Percentiles rank a stretch among this genome's conserved stretches.
Evolutionary conservation across 2,888 invertebrate genomes (phyloP).

Genomic region (Punctoribates punctum): DNA sequence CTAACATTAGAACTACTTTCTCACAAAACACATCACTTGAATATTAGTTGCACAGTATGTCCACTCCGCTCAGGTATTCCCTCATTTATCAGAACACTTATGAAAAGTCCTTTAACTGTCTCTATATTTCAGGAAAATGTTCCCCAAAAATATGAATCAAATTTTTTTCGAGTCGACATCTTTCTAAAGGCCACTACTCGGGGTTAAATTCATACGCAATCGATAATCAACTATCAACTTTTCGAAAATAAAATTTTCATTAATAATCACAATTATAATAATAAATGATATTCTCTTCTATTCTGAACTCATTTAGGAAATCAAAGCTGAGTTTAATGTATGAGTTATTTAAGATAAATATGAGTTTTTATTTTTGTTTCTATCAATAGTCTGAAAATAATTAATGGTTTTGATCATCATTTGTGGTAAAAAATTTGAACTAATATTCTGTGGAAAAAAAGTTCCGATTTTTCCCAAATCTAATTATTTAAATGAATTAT

Average conservation of each 20-base stretch:
- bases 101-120: background rate
- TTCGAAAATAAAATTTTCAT: background rate
- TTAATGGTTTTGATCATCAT: too few species aligned
- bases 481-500: slow-evolving; percentile 5
- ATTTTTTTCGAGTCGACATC: too few species aligned
- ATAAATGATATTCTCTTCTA: background rate
- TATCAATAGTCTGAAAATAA: too few species aligned
- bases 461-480: background rate
- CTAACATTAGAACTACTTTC: slow-evolving; percentile 24
- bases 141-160: too few species aligned
- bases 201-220: background rate
- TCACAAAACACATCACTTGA: slow-evolving; percentile 2
- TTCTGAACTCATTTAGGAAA: background rate
- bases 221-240: background rate
- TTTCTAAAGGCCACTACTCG: too few species aligned
- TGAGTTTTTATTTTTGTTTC: too few species aligned
- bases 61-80: background rate
- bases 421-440: too few species aligned
- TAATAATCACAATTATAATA: background rate
- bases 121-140: too few species aligned
- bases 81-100: background rate
- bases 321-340: background rate
- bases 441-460: too few species aligned
- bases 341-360: too few species aligned
- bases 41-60: slow-evolving; percentile 18